Percentiles rank a stretch among this genome's conserved stretches.
Evolutionary conservation across 2,113 vertebrate species (phyloP).

Genomic region (Sorex fumeus): DNA sequence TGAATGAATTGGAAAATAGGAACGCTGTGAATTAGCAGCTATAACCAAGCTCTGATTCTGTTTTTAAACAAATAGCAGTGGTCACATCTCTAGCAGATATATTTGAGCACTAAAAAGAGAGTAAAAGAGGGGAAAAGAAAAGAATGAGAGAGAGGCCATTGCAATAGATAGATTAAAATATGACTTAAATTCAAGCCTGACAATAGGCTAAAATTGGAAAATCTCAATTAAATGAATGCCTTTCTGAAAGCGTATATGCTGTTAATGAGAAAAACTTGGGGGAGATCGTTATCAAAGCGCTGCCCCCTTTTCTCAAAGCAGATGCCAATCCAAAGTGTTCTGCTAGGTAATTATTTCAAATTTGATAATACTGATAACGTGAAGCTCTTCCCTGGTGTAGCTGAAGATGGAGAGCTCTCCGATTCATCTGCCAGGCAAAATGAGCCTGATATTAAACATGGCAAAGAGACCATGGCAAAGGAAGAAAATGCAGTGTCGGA

Average conservation of each 20-base stretch:
- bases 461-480: conserved; percentile 54
- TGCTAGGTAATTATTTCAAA: conserved; percentile 70
- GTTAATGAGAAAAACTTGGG: neutral
- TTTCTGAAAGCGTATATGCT: conserved; percentile 58
- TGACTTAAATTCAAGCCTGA: neutral
- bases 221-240: conserved; percentile 37
- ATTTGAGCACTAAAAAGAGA: conserved; percentile 45
- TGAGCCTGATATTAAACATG: conserved; percentile 62
- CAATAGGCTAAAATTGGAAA: conserved; percentile 55
- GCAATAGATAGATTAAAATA: conserved; percentile 2
- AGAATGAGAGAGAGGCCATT: neutral
- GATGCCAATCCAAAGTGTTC: conserved; percentile 32
- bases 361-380: conserved; percentile 59
- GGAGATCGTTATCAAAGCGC: neutral
- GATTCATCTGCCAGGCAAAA: conserved; percentile 62
- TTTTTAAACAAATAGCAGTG: conserved; percentile 69
- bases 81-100: conserved; percentile 57
- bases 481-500: conserved; percentile 56
- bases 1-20: conserved; percentile 73
- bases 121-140: conserved; percentile 5
- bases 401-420: conserved; percentile 53
- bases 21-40: conserved; percentile 61
- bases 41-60: conserved; percentile 56
- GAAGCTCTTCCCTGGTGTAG: conserved; percentile 45
- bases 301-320: conserved; percentile 38